Base-by-base conservation (phyloP, 2,797 vertebrate species). In the Parotocinclus haroldoi region DNA sequence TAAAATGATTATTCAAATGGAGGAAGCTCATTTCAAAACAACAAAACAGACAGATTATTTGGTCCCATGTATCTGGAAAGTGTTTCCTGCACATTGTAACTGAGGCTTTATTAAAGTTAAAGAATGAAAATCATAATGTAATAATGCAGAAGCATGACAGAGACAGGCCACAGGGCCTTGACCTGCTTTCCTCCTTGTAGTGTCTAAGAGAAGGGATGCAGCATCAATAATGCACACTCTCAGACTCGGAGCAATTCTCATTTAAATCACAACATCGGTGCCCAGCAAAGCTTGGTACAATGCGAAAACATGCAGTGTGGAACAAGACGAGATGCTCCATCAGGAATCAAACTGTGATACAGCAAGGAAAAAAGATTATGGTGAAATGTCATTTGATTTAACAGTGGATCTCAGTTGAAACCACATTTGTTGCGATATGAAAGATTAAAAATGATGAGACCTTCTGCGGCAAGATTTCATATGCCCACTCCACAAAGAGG, bases 61-160 rank as follows among this genome's bases (percentile, higher is more conserved):
- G 27, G 57, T 19, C 38, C 37, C 39, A 66, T 52, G 53, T 57
- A 79, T 80, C 69, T 73, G 79, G 81, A 79, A 80, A 69, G 79
- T 78, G 81, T 80, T 79, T n/a, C 2, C 27, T 27, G 27, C 27
- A 27, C 2, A 27, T n/a, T 2, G 75, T 78, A 79, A 81, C 80
- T 82, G 79, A 5, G 80, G 72, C 76, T 79, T 79, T 75, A 74
- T 77, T 85, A 81, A 80, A 83, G 79, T 81, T 89, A 88, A 88
- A 89, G 82, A 87, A 88, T 85, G 80, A 82, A 83, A 88, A 86
- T 85, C 83, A 83, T 84, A 86, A 85, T 80, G 87, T 82, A 86
- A 89, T 89, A 88, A 73, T 79, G 78, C 73, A 82, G 85, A 74
- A 83, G 80, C 84, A 81, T 85, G 82, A 88, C 80, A 85, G 87